Base-by-base conservation (phyloP, 30 jellyfish, hydroid and myxozoan genomes). In the Cassiopea andromeda region DNA sequence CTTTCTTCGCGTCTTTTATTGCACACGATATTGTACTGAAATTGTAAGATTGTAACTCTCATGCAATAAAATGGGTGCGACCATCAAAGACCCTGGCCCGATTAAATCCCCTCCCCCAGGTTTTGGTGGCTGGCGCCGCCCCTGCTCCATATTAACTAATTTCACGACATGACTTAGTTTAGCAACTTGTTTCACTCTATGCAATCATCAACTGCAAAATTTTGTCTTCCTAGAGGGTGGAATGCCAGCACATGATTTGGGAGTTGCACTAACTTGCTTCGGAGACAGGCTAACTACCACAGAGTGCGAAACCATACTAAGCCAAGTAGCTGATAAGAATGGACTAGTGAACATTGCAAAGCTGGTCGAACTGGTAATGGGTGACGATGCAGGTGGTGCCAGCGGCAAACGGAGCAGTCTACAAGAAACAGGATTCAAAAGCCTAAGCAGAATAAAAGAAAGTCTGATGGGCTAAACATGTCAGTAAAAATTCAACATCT, bases 361-460 rank as follows among this genome's bases (percentile, higher is more conserved):
- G 68, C 93, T 86, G 38, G 88, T 86, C 7, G 83, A 50, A 27
- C 45, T 86, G 64, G 89, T 86, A 17, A 75, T 59, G 85, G 88
- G 89, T 27, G 83, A 66, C 43, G 79, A 60, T 14, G 68, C 38
- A 27, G 38, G 38, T 27, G 38, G 38, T 27, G 10, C 12, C 64
- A 54, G 10, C 64, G 64, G 64, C 10, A 54, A 54, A 0, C 7
- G 7, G 12, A 54, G 12, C 64, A 6, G 64, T 6, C 79, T 16
- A 73, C 77, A 72, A 72, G 81, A 38, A 72, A 3, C 81, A 27
- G 38, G 38, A 27, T 27, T 27, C 38, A 27, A 27, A 27, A 27
- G 38, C 38, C 38, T 27, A 27, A 27, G 38, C 38, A 27, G 38
- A 27, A 27, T 27, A 27, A 27, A 27, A 27, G 38, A 27, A 27